Evolutionary conservation across 2,797 vertebrate species (phyloP), one percentile per base, ranked within the genome.

Genomic region (Borostomias antarcticus): DNA sequence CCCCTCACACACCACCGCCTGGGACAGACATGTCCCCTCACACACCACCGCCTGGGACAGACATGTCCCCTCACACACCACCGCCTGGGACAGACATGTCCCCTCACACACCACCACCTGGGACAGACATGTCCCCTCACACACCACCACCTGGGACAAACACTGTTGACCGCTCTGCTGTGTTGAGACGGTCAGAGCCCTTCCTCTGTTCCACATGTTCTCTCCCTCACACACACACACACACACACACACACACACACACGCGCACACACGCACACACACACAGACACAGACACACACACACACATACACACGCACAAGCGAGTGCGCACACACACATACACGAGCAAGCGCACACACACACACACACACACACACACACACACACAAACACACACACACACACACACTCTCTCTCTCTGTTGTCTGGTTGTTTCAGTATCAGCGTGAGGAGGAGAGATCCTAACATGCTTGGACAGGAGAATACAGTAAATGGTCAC

Each of bases 401-500:
- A 35, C n/a, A 9, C 19, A 33, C 13, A 2, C 28, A 5, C 40
- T 8, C 48, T 10, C 21, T 19, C 17, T 17, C 47, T 59, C 35
- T 67, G 17, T 60, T 52, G 52, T 40, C 25, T 56, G 53, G 30
- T 56, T 33, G 69, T 59, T 71, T 77, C 70, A 69, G 70, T 57
- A 62, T 57, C 28, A 60, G 68, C 4, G 29, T 3, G 13, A 21
- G 51, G 26, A 63, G 56, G 47, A 37, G 35, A 29, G 48, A 40
- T 58, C 19, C 40, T 62, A 62, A 63, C 74, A 47, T 68, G 76
- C 73, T 75, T 67, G 50, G 66, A 70, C 76, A 73, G 32, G 67
- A 60, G 64, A 72, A 64, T 66, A 45, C 40, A 45, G 17, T 45
- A 26, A 35, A 59, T 13, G 21, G 51, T 48, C 19, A 40, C 51